Conservation (phyloP, 2,888 invertebrate species). For the Apantesis nais region DNA sequence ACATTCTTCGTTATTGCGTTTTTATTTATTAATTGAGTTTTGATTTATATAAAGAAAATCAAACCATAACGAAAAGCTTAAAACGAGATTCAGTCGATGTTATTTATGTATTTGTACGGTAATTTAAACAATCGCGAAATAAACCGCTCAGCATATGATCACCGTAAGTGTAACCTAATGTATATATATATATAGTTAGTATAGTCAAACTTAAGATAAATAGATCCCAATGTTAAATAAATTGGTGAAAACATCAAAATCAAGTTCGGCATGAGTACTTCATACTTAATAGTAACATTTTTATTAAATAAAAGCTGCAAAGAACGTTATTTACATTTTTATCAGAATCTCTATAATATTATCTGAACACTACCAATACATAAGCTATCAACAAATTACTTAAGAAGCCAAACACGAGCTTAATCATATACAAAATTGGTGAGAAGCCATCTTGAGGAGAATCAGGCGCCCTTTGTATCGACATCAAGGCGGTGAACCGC, state of each 20-base stretch:
- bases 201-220: too few species aligned
- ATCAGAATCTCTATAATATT: not conserved
- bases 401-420: constrained; percentile 3
- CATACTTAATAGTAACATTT: not conserved
- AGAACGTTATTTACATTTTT: not conserved
- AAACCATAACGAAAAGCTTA: not conserved
- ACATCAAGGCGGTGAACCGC: constrained; percentile 11
- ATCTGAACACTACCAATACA: not conserved
- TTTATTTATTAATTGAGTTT: not conserved
- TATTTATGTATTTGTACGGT: not conserved
- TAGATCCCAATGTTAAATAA: too few species aligned
- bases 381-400: constrained; percentile 1
- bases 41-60: too few species aligned
- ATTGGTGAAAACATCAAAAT: not conserved
- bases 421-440: constrained; percentile 12
- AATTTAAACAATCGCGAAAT: too few species aligned
- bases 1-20: not conserved
- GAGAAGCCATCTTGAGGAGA: constrained; percentile 14
- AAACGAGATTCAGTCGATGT: not conserved
- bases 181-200: too few species aligned
- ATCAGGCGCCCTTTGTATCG: constrained; percentile 15
- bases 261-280: not conserved
- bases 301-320: not conserved
- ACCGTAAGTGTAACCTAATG: too few species aligned
- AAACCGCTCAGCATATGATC: too few species aligned